These are phyloP conservation scores for Drymonia ruficornis DNA, from an alignment of 2,888 invertebrate species.

Conservation along the genomic window DNA sequence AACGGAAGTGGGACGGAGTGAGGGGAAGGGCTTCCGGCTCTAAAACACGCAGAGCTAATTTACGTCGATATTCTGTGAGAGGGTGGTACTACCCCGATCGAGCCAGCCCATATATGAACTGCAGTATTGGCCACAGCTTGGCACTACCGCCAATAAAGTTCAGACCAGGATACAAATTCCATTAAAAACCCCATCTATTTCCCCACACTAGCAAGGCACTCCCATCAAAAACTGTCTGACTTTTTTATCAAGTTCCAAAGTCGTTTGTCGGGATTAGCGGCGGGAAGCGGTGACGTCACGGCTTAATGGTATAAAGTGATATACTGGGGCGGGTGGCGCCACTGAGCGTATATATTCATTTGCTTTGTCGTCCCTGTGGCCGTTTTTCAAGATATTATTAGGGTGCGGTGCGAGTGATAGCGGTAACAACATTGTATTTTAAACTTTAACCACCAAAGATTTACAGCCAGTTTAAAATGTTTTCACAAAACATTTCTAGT, in stretches of 20 bases:
- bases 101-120: no score
- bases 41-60: no score
- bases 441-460: no score
- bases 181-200: conserved; percentile 1
- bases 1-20: no score
- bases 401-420: conserved; percentile 4
- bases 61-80: no score
- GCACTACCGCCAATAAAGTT: no score
- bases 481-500: no score
- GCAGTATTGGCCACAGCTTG: no score
- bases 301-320: conserved; percentile 44
- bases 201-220: neutral
- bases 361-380: conserved; percentile 23
- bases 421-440: neutral
- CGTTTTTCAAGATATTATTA: conserved; percentile 40
- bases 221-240: conserved; percentile 31
- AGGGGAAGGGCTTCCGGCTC: no score
- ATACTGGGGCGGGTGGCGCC: conserved; percentile 32
- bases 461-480: no score
- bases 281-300: conserved; percentile 31
- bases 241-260: conserved; percentile 38
- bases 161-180: neutral
- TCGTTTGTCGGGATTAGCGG: conserved; percentile 43
- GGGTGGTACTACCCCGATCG: no score
- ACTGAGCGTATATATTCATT: conserved; percentile 41